These are phyloP conservation scores for Psittacus erithacus DNA, from an alignment of 2,113 vertebrate genomes.

Conservation along the genomic window DNA sequence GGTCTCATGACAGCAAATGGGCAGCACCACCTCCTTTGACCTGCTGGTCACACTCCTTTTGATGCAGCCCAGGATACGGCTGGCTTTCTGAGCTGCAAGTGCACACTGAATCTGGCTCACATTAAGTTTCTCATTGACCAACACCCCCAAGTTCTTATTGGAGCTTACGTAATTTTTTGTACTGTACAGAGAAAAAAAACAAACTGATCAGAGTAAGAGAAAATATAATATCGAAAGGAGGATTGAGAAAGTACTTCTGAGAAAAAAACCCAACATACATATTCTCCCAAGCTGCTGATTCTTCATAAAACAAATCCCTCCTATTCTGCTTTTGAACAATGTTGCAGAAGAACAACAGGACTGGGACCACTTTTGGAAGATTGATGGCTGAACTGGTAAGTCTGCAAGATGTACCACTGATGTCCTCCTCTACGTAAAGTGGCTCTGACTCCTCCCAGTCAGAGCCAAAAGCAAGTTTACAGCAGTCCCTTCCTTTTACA, in stretches of 20 bases:
- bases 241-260: background rate
- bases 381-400: background rate
- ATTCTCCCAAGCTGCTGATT: background rate
- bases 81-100: background rate
- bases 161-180: background rate
- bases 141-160: background rate
- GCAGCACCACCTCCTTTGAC: background rate
- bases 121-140: background rate
- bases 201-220: background rate
- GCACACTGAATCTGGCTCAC: background rate
- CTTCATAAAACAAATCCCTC: background rate
- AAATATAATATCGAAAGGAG: background rate
- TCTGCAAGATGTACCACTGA: background rate
- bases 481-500: background rate
- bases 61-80: background rate
- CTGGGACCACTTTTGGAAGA: background rate
- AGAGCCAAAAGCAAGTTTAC: background rate
- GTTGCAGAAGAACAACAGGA: background rate
- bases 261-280: background rate
- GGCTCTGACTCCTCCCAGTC: background rate
- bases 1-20: background rate
- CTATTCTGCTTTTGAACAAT: background rate
- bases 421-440: background rate
- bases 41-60: background rate
- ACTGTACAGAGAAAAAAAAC: background rate